phyloP scores from a whole-genome alignment of 2,888 invertebrate species.

The Limulus polyphemus region DNA sequence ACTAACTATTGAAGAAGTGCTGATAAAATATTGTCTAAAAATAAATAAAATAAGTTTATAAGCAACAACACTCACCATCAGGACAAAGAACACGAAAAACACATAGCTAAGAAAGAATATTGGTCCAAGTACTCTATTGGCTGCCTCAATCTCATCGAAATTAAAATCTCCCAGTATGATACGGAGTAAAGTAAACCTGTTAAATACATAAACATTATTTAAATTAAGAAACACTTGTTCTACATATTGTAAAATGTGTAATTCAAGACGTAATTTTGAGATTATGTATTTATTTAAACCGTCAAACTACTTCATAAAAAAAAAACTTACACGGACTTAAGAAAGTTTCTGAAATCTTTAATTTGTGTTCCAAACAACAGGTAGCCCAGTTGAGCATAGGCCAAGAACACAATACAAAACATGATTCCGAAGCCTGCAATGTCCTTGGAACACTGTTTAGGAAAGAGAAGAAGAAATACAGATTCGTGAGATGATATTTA shows the following conservation, averaged over 20 bases:
- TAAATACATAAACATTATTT: background rate
- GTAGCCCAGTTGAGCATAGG: conserved; percentile 60
- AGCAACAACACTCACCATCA: conserved; percentile 44
- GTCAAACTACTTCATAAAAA: no score
- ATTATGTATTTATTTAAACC: no score
- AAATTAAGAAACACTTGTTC: no score
- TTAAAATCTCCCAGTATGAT: conserved; percentile 64
- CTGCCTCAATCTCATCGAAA: conserved; percentile 52
- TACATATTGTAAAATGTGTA: no score
- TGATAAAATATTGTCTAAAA: no score
- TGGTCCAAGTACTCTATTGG: conserved; percentile 56
- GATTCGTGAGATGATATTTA: background rate
- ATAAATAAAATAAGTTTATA: no score
- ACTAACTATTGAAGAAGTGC: no score
- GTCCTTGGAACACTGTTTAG: conserved; percentile 50
- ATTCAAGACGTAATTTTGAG: no score
- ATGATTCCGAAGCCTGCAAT: conserved; percentile 57
- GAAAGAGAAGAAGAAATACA: conserved; percentile 17
- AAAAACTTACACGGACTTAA: no score
- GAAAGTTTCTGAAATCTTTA: conserved; percentile 45
- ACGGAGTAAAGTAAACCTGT: conserved; percentile 51
- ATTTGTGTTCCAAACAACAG: conserved; percentile 58
- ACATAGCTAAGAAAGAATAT: conserved; percentile 61
- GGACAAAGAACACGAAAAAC: conserved; percentile 61
- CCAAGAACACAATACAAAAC: conserved; percentile 63